Percentiles rank a stretch among this genome's conserved stretches.
phyloP scores from a whole-genome alignment of 64 coral and sea anemone genomes.

The Porites lutea region DNA sequence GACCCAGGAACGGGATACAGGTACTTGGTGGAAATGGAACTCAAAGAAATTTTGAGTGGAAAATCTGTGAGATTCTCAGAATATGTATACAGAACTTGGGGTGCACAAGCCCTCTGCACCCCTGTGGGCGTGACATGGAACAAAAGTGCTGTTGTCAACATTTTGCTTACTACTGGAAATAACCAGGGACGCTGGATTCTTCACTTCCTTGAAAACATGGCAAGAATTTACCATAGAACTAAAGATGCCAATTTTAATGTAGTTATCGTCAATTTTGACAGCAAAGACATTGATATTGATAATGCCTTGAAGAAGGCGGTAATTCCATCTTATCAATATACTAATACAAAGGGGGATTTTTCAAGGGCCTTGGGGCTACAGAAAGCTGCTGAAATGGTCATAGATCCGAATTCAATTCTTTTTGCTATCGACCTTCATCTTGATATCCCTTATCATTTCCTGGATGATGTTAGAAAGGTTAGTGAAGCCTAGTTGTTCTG shows the following conservation, averaged over 20 bases:
- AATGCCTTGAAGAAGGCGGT: slow-evolving; percentile 65
- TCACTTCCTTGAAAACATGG: slow-evolving; percentile 83
- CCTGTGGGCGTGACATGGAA: slow-evolving; percentile 83
- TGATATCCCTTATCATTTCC: slow-evolving; percentile 69
- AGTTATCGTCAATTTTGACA: slow-evolving; percentile 72
- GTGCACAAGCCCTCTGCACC: slow-evolving; percentile 20
- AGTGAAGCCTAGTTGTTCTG: background rate
- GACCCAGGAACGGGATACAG: slow-evolving; percentile 50
- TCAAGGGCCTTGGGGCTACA: slow-evolving; percentile 78
- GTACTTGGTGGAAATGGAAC: slow-evolving; percentile 75
- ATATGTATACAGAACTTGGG: slow-evolving; percentile 61
- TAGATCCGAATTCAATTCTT: slow-evolving; percentile 68
- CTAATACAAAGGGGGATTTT: slow-evolving; percentile 53
- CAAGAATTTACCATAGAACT: slow-evolving; percentile 61
- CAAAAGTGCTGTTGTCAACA: slow-evolving; percentile 63
- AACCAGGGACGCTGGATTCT: slow-evolving; percentile 83
- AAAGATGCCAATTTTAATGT: slow-evolving; percentile 80
- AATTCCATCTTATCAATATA: slow-evolving; percentile 61
- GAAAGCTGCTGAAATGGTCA: slow-evolving; percentile 31
- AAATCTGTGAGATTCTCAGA: slow-evolving; percentile 74
- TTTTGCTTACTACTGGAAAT: slow-evolving; percentile 67
- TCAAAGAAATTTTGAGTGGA: slow-evolving; percentile 26
- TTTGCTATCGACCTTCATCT: slow-evolving; percentile 80
- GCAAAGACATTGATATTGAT: slow-evolving; percentile 69
- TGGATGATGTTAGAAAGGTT: slow-evolving; percentile 79